A percentile compares a stretch with the other conserved stretches of the same genome.
Evolutionary conservation across 2,888 invertebrate genomes (phyloP).

Genomic region (Choristoneura rosaceana): DNA sequence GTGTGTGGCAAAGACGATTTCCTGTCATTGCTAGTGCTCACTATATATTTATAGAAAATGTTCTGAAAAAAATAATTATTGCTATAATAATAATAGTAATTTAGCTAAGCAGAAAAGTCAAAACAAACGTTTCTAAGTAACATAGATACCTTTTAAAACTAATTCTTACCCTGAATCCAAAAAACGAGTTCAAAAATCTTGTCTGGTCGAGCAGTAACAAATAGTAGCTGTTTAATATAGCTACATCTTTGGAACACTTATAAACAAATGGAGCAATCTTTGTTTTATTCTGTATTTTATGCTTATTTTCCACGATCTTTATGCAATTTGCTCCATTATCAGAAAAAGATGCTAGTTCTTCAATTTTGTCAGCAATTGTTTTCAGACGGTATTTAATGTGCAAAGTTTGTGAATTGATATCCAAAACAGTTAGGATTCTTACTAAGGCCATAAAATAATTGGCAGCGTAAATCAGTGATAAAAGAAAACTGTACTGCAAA

Average conservation of each 20-base stretch:
- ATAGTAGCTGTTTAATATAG: neutral
- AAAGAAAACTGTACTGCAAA: neutral
- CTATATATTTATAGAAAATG: too few species aligned
- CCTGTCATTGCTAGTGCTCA: too few species aligned
- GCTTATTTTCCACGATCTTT: neutral
- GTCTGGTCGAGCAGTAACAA: neutral
- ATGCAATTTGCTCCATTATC: neutral
- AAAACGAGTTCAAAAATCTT: slow-evolving; percentile 1
- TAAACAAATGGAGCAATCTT: neutral
- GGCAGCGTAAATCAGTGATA: neutral
- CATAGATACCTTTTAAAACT: too few species aligned
- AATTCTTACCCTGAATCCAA: neutral
- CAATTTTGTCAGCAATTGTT: neutral
- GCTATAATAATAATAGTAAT: too few species aligned
- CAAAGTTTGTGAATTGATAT: slow-evolving; percentile 2
- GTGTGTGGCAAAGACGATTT: too few species aligned
- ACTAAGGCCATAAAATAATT: neutral
- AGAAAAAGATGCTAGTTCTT: neutral
- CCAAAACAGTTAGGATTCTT: neutral
- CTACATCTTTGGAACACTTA: neutral
- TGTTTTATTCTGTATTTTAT: neutral
- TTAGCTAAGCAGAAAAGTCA: too few species aligned
- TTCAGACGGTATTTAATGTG: neutral
- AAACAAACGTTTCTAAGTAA: too few species aligned
- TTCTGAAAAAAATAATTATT: too few species aligned